Percentiles rank a stretch among this genome's conserved stretches.
Evolutionary conservation across 1,140 invertebrate species (phyloP).

Genomic region (Drosophila pseudoobscura): DNA sequence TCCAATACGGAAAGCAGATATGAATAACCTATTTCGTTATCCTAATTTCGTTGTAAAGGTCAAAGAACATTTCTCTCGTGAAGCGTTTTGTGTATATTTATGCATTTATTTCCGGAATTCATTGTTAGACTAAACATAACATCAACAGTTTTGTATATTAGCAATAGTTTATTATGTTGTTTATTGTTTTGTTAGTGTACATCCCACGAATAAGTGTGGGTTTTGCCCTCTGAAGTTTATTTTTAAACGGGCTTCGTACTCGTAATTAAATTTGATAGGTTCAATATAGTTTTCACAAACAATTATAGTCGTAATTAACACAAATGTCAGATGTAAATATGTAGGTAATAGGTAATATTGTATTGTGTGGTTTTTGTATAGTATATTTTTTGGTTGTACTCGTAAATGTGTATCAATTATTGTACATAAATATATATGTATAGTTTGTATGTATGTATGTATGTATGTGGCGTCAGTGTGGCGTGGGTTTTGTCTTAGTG

Average conservation of each 20-base stretch:
- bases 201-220: slow-evolving; percentile 34
- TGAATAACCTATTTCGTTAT: no score
- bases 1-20: no score
- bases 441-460: slow-evolving; percentile 39
- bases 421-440: slow-evolving; percentile 38
- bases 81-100: slow-evolving; percentile 56
- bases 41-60: no score
- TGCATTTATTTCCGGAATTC: slow-evolving; percentile 74
- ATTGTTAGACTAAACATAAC: slow-evolving; percentile 77
- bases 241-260: slow-evolving; percentile 44
- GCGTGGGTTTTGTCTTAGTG: slow-evolving; percentile 8
- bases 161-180: slow-evolving; percentile 60
- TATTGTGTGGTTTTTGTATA: slow-evolving; percentile 50
- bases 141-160: slow-evolving; percentile 78
- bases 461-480: slow-evolving; percentile 41
- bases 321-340: slow-evolving; percentile 64
- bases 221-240: slow-evolving; percentile 11
- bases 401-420: not conserved
- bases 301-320: slow-evolving; percentile 79
- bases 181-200: slow-evolving; percentile 15
- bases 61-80: no score
- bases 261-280: slow-evolving; percentile 62
- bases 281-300: slow-evolving; percentile 71
- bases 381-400: slow-evolving; percentile 41
- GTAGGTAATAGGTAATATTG: no score